Evolutionary conservation across 1,140 invertebrate species (phyloP).

Genomic region (Pissodes strobi): DNA sequence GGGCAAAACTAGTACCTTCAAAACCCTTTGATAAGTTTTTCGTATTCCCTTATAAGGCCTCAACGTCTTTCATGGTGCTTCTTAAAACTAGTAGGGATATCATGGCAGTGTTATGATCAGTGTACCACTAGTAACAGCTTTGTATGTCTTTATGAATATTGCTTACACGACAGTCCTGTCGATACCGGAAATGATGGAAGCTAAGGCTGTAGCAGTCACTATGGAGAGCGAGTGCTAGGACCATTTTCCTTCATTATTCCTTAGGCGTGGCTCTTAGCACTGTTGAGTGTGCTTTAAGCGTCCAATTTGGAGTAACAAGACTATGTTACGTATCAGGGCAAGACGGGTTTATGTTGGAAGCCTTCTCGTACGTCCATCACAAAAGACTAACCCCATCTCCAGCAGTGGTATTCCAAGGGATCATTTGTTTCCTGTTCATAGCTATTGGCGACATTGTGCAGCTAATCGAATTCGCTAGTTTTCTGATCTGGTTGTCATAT

Average conservation of each 20-base stretch:
- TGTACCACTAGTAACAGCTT: constrained; percentile 81
- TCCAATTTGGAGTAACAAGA: constrained; percentile 76
- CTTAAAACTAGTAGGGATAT: constrained; percentile 75
- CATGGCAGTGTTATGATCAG: constrained; percentile 92
- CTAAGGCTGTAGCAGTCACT: constrained; percentile 86
- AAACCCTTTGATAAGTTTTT: constrained; percentile 76
- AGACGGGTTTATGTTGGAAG: constrained; percentile 82
- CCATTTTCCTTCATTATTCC: constrained; percentile 68
- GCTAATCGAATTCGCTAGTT: constrained; percentile 88
- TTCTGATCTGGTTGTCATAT: constrained; percentile 89
- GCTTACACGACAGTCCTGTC: constrained; percentile 89
- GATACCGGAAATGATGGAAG: constrained; percentile 75
- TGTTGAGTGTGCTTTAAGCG: constrained; percentile 75
- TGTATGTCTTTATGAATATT: constrained; percentile 91
- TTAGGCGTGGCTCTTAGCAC: constrained; percentile 74
- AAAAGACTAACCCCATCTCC: constrained; percentile 79
- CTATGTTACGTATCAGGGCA: constrained; percentile 88
- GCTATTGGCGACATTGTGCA: constrained; percentile 73
- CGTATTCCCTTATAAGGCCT: constrained; percentile 77
- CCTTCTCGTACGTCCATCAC: constrained; percentile 85
- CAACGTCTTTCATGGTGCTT: constrained; percentile 68
- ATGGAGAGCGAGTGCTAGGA: constrained; percentile 67
- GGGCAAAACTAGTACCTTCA: constrained; percentile 69
- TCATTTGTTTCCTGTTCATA: constrained; percentile 75
- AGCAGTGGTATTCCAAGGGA: constrained; percentile 81